Conservation (phyloP, 2,888 invertebrate species). For the Tetragonisca angustula region DNA sequence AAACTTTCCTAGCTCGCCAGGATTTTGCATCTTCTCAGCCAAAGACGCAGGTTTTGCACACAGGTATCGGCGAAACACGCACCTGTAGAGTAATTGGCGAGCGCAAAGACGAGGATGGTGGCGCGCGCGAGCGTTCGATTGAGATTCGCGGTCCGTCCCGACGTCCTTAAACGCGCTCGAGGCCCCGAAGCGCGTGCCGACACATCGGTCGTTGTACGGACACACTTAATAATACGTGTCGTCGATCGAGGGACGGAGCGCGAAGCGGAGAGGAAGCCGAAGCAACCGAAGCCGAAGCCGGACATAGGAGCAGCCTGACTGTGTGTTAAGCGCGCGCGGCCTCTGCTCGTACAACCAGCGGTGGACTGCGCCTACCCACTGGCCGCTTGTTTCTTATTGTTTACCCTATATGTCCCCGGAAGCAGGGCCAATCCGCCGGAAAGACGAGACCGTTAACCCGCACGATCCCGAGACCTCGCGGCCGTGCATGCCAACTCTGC, state of each 20-base stretch:
- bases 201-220: constrained; percentile 78
- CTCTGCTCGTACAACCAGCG: constrained; percentile 53
- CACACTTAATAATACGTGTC: constrained; percentile 78
- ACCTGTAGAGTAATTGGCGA: not conserved
- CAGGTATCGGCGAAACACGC: not conserved
- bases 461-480: constrained; percentile 82
- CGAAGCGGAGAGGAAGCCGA: constrained; percentile 12
- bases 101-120: no score
- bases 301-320: constrained; percentile 50
- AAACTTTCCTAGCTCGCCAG: no score
- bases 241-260: constrained; percentile 44
- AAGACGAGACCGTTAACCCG: constrained; percentile 84
- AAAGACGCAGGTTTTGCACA: not conserved
- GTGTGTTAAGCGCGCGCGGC: constrained; percentile 22
- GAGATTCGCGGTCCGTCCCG: constrained; percentile 57
- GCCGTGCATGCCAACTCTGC: constrained; percentile 81
- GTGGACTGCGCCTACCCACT: constrained; percentile 31
- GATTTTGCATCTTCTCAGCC: not conserved
- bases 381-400: constrained; percentile 77
- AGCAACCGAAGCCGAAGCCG: constrained; percentile 49
- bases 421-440: constrained; percentile 83
- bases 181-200: constrained; percentile 72
- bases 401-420: constrained; percentile 84
- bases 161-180: constrained; percentile 62
- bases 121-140: constrained; percentile 22